A percentile compares a stretch with the other conserved stretches of the same genome.
Conservation (phyloP, 2,113 vertebrate genomes). For the Malaclemys terrapin region DNA sequence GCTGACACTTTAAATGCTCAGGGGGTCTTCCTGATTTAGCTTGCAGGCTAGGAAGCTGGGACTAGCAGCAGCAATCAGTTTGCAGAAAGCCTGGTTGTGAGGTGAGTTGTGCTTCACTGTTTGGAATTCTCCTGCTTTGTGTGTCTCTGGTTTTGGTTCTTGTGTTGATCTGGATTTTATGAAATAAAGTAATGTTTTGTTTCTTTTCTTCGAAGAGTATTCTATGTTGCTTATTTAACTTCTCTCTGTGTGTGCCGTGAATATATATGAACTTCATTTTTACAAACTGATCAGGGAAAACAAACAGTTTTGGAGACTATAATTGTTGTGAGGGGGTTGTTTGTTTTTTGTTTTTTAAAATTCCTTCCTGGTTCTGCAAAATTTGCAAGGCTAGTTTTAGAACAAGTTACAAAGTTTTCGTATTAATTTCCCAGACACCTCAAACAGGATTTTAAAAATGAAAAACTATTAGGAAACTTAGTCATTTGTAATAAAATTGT, state of each 20-base stretch:
- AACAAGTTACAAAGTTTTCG: conserved; percentile 77
- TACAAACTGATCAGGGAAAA: conserved; percentile 40
- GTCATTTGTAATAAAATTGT: conserved; percentile 86
- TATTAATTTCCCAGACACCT: conserved; percentile 81
- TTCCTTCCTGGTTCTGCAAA: conserved; percentile 58
- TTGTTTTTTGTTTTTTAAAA: conserved; percentile 9
- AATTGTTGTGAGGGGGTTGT: not conserved
- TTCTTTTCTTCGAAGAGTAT: not conserved
- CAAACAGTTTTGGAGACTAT: conserved; percentile 43
- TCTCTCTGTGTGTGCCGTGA: not conserved
- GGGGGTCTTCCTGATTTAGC: not conserved
- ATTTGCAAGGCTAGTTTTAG: conserved; percentile 73
- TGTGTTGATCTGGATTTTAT: not conserved
- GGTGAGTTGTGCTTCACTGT: not conserved
- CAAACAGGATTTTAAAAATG: conserved; percentile 78
- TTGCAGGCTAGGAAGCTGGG: not conserved
- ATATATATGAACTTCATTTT: not conserved
- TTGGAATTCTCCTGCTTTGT: not conserved
- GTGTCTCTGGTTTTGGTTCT: not conserved
- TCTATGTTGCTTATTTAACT: not conserved
- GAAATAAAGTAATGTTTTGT: not conserved
- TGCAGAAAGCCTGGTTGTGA: not conserved
- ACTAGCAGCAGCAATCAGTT: not conserved
- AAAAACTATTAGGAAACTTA: conserved; percentile 81
- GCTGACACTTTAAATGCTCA: not conserved